A percentile compares a stretch with the other conserved stretches of the same genome.
Conservation (phyloP, 53 echinoderm and acorn worm genomes). For the Patiria pectinifera region DNA sequence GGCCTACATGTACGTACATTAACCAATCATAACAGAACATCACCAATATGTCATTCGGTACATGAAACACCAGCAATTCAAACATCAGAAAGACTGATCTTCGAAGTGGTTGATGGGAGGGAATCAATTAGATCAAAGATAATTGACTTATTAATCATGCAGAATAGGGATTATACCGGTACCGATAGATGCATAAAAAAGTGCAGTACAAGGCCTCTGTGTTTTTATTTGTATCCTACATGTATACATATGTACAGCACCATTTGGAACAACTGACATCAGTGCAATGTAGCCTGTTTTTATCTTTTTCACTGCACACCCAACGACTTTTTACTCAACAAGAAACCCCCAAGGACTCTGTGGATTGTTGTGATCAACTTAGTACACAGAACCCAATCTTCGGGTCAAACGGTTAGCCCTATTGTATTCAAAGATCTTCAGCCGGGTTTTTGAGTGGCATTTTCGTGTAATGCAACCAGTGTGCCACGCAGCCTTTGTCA, state of each 20-base stretch:
- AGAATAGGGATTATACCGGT: too few species aligned
- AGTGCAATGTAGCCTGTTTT: not conserved
- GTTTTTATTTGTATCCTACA: too few species aligned
- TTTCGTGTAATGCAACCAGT: conserved; percentile 12
- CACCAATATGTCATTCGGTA: not conserved
- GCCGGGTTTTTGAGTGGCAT: not conserved
- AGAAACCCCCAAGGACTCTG: conserved; percentile 7
- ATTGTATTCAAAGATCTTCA: conserved; percentile 61
- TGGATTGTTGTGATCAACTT: not conserved
- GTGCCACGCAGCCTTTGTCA: not conserved
- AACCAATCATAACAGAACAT: not conserved
- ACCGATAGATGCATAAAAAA: too few species aligned
- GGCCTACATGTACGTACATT: not conserved
- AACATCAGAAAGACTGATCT: not conserved
- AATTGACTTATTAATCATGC: too few species aligned
- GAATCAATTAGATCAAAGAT: too few species aligned
- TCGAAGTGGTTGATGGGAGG: not conserved
- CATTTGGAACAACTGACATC: not conserved
- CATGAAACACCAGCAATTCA: not conserved
- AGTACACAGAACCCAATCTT: not conserved
- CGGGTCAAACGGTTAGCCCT: conserved; percentile 30
- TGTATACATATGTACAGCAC: too few species aligned
- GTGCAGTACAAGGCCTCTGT: too few species aligned
- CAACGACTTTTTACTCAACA: not conserved
- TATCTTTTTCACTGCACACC: not conserved